These are phyloP conservation scores for Drosophila grimshawi DNA, from an alignment of 1,140 invertebrate genomes.

Conservation along the genomic window DNA sequence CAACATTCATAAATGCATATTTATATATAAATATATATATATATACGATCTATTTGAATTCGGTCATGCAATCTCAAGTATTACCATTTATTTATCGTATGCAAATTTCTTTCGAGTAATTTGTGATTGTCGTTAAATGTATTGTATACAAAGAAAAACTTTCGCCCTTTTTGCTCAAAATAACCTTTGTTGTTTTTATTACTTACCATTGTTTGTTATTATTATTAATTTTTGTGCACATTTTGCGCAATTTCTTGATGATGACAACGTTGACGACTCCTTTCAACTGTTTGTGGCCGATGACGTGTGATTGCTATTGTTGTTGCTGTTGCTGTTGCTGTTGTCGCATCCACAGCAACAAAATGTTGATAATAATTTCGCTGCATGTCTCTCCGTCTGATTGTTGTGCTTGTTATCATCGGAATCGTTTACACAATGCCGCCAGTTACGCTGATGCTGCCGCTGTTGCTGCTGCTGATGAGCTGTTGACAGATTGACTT, in stretches of 20 bases:
- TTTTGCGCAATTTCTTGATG: constrained; percentile 39
- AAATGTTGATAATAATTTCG: constrained; percentile 50
- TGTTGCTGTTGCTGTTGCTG: constrained; percentile 5
- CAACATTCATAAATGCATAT: constrained; percentile 4
- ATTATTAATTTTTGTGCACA: constrained; percentile 33
- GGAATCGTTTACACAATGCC: constrained; percentile 62
- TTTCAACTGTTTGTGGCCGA: constrained; percentile 40
- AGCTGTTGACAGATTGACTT: constrained; percentile 66
- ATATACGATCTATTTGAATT: too few relatives aligned
- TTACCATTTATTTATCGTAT: background rate
- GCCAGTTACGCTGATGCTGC: constrained; percentile 21
- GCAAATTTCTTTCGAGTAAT: constrained; percentile 21
- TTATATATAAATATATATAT: constrained; percentile 6
- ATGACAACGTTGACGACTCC: constrained; percentile 17
- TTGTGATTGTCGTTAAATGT: background rate
- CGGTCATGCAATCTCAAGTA: too few relatives aligned
- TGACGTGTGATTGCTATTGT: constrained; percentile 32
- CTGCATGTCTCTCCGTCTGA: constrained; percentile 12
- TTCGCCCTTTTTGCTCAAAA: constrained; percentile 27
- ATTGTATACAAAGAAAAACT: constrained; percentile 8
- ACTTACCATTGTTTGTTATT: constrained; percentile 13
- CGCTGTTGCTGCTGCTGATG: constrained; percentile 32
- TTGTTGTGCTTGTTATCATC: constrained; percentile 51
- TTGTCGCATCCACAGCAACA: constrained; percentile 8
- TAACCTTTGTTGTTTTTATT: constrained; percentile 29